phyloP scores from a whole-genome alignment of 2,797 vertebrate species.

The Gouania willdenowi region DNA sequence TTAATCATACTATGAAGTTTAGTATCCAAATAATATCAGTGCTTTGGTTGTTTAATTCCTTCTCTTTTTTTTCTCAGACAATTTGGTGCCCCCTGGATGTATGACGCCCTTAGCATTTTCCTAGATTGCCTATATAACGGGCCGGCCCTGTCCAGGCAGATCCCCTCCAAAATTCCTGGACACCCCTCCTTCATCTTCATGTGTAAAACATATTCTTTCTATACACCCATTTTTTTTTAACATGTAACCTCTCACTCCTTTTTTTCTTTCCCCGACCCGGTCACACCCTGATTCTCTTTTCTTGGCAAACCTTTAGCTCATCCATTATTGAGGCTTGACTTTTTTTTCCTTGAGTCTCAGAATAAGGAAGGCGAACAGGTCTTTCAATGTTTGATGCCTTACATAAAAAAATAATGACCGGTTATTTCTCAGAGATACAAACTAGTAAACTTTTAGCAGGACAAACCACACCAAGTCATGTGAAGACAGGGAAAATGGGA shows the following conservation, averaged over 20 bases:
- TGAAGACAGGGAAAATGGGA: conserved; percentile 24
- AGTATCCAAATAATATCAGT: too few species aligned
- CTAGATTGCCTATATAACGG: too few species aligned
- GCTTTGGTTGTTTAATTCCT: too few species aligned
- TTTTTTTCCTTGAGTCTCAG: conserved; percentile 73
- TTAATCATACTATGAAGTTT: too few species aligned
- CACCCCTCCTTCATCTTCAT: neutral
- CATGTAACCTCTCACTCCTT: neutral
- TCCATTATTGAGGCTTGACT: conserved; percentile 80
- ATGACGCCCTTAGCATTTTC: too few species aligned
- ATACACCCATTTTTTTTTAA: conserved; percentile 13
- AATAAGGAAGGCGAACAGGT: conserved; percentile 74
- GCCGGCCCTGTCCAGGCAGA: conserved; percentile 30
- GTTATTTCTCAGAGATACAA: conserved; percentile 65
- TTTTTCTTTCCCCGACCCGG: conserved; percentile 47
- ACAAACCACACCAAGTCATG: conserved; percentile 52
- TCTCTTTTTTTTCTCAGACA: too few species aligned
- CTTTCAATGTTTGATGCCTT: conserved; percentile 73
- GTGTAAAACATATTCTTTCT: conserved; percentile 18
- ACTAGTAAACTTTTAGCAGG: conserved; percentile 73
- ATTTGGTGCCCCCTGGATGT: too few species aligned
- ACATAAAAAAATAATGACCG: conserved; percentile 75
- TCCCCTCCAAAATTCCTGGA: conserved; percentile 4
- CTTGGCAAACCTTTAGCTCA: conserved; percentile 77
- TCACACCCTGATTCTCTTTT: conserved; percentile 67